Conservation (phyloP, 2,888 invertebrate species). For the Charanyca ferruginea region DNA sequence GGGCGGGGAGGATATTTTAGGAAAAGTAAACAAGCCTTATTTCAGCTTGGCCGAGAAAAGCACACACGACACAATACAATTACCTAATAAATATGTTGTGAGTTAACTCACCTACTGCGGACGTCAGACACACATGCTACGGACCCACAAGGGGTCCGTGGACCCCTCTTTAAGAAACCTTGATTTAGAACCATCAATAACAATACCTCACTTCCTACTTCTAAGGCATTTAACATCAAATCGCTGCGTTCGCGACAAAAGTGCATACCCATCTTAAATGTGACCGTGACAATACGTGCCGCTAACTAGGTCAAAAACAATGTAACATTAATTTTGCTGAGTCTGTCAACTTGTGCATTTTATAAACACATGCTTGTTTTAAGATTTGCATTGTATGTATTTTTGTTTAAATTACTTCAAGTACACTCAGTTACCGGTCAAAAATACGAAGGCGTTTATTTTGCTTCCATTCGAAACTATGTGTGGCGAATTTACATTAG, state of each 20-base stretch:
- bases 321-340: conserved; percentile 39
- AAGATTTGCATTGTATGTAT: conserved; percentile 37
- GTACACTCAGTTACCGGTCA: background rate
- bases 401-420: conserved; percentile 32
- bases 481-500: conserved; percentile 26
- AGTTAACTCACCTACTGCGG: too few species aligned
- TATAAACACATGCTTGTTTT: conserved; percentile 45
- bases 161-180: too few species aligned
- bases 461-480: conserved; percentile 22
- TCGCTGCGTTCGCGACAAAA: conserved; percentile 19
- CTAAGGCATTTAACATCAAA: conserved; percentile 20
- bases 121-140: too few species aligned
- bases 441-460: conserved; percentile 9
- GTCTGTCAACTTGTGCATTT: conserved; percentile 36
- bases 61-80: too few species aligned
- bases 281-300: conserved; percentile 50
- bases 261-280: conserved; percentile 47
- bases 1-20: too few species aligned
- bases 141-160: too few species aligned
- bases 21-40: too few species aligned
- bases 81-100: too few species aligned
- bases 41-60: too few species aligned
- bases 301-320: conserved; percentile 52
- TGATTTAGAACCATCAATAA: conserved; percentile 1
- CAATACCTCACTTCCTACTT: conserved; percentile 46